These are phyloP conservation scores for Heterohyrax brucei DNA, from an alignment of 2,797 vertebrate species.

Conservation along the genomic window DNA sequence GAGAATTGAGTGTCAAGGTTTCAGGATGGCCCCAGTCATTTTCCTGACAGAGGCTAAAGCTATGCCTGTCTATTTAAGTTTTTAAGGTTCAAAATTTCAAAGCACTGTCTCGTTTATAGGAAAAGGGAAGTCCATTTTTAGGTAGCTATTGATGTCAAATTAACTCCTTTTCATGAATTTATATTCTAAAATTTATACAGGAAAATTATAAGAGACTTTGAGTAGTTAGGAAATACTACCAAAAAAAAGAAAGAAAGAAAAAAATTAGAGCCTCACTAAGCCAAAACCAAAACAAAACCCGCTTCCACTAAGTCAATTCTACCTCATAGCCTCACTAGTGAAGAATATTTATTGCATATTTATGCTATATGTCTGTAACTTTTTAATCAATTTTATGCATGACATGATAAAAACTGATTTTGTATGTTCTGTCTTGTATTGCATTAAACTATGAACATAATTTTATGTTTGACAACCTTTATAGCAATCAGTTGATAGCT, in stretches of 20 bases:
- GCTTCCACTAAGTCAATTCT: too few relatives aligned
- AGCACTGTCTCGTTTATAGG: background rate
- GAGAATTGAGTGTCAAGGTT: background rate
- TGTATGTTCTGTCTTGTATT: conserved; percentile 1
- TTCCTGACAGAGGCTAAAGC: background rate
- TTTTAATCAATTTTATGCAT: background rate
- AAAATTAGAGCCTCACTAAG: background rate
- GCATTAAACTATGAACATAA: background rate
- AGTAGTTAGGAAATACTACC: background rate
- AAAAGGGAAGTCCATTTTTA: background rate
- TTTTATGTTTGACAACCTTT: background rate
- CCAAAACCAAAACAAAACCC: too few relatives aligned
- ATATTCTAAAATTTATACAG: background rate
- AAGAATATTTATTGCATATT: background rate
- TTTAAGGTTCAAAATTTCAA: conserved; percentile 64
- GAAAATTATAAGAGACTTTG: background rate
- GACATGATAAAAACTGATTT: background rate
- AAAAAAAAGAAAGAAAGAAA: background rate
- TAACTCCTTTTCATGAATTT: conserved; percentile 4
- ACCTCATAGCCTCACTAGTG: too few relatives aligned
- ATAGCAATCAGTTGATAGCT: background rate
- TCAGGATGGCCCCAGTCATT: background rate
- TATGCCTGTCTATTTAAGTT: conserved; percentile 46
- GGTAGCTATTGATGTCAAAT: background rate
- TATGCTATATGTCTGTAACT: background rate